Evolutionary conservation across 2,113 vertebrate genomes (phyloP), one percentile per base, ranked within the genome.

Genomic region (Paramormyrops kingsleyae): DNA sequence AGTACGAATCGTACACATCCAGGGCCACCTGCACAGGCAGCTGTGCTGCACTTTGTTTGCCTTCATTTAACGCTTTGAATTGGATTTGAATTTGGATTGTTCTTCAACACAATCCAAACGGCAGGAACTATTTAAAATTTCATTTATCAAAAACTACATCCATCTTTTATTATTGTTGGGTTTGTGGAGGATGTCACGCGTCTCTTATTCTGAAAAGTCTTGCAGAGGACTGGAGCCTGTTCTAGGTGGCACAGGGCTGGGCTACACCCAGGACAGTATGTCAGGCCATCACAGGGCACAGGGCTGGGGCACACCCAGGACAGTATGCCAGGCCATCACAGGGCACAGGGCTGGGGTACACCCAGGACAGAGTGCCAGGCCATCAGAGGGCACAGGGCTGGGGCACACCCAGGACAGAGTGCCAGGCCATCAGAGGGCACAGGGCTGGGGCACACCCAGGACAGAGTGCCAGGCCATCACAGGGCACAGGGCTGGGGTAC

Each of bases 121-220:
- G 74, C 74, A 80, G 74, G 35, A 80, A 80, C 74, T 80, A 80
- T 80, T 80, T 80, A 2, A 80, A 80, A 80, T 80, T 80, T 80
- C 15, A 80, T 80, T 80, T 80, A 80, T 80, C 35, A 42, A 80
- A 80, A 80, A 21, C 35, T 0, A 80, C 74, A 80, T 80, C 74
- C 74, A 39, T 80, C 31, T 80, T 80, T 80, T 80, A 19, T 80
- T 80, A 80, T 80, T 42, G 35, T 42, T 42, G 39, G 35, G 31
- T 19, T 80, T 80, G 74, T 80, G 74, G 74, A 13, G 42, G 74
- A 80, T 80, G 74, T 42, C 74, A 7, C 15, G 6, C 4, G 15
- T 17, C 15, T 42, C 35, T 19, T 42, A 80, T 19, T 42, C 74
- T 19, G 74, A 39, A 17, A 80, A 5, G 17, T 19, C 17, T 80